A percentile compares a stretch with the other conserved stretches of the same genome.
Conservation (phyloP, 2,113 vertebrate genomes). For the Rhinichthys klamathensis region DNA sequence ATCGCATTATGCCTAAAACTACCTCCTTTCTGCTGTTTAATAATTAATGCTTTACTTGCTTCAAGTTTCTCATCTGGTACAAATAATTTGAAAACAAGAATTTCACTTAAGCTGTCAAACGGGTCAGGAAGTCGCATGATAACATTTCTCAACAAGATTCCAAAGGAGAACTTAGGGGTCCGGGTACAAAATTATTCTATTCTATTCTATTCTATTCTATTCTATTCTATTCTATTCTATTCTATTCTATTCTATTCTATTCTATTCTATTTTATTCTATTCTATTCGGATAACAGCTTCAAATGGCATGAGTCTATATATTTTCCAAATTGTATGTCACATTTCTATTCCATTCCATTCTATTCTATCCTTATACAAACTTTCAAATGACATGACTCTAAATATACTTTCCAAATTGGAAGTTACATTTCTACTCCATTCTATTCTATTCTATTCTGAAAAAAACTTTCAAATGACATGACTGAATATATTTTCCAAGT, state of each 20-base stretch:
- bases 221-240: neutral
- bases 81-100: neutral
- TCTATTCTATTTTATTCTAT: neutral
- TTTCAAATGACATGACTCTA: too few relatives aligned
- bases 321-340: too few relatives aligned
- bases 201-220: neutral
- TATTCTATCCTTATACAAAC: too few relatives aligned
- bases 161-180: neutral
- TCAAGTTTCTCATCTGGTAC: neutral
- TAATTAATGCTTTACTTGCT: constrained; percentile 6
- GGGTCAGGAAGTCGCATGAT: too few relatives aligned
- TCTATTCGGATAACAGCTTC: neutral
- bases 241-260: neutral
- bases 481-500: too few relatives aligned
- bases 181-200: neutral
- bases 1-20: neutral
- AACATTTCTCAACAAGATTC: neutral
- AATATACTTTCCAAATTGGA: too few relatives aligned
- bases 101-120: neutral
- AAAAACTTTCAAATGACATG: too few relatives aligned
- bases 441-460: too few relatives aligned
- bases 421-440: too few relatives aligned
- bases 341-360: too few relatives aligned
- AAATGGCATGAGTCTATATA: too few relatives aligned
- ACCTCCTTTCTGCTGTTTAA: neutral